phyloP scores from a whole-genome alignment of 2,797 vertebrate genomes.

The Rhabdomys pumilio region DNA sequence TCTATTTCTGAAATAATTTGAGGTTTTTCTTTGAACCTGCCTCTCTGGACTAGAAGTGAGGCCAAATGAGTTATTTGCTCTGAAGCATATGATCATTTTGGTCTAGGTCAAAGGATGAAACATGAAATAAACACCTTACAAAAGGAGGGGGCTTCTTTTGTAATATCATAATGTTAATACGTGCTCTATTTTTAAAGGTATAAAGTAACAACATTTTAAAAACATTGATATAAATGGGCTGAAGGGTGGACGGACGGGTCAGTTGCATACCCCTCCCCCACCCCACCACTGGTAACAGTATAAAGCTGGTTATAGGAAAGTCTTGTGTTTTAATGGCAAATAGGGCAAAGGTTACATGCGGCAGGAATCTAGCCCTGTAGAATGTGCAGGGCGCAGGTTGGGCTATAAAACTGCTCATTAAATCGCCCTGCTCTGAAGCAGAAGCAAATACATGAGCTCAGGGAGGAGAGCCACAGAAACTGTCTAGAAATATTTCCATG shows the following conservation, averaged over 20 bases:
- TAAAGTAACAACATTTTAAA: slow-evolving; percentile 18
- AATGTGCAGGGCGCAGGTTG: slow-evolving; percentile 73
- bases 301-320: slow-evolving; percentile 69
- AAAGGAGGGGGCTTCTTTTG: neutral
- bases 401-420: slow-evolving; percentile 82
- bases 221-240: neutral
- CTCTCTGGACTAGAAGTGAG: neutral
- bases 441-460: slow-evolving; percentile 83
- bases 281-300: neutral
- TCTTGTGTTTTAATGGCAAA: slow-evolving; percentile 77
- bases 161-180: neutral
- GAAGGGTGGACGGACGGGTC: neutral
- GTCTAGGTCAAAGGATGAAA: neutral
- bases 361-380: slow-evolving; percentile 57
- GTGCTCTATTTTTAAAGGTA: neutral
- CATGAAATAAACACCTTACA: neutral
- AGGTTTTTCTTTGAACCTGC: neutral
- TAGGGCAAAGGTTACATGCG: slow-evolving; percentile 79
- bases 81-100: neutral
- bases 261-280: neutral
- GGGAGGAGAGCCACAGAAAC: slow-evolving; percentile 78
- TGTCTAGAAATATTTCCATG: slow-evolving; percentile 78
- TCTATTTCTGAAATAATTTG: slow-evolving; percentile 45
- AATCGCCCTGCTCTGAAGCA: slow-evolving; percentile 77
- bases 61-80: neutral